phyloP scores from a whole-genome alignment of 2,888 invertebrate genomes.

The Drosophila phalerata region DNA sequence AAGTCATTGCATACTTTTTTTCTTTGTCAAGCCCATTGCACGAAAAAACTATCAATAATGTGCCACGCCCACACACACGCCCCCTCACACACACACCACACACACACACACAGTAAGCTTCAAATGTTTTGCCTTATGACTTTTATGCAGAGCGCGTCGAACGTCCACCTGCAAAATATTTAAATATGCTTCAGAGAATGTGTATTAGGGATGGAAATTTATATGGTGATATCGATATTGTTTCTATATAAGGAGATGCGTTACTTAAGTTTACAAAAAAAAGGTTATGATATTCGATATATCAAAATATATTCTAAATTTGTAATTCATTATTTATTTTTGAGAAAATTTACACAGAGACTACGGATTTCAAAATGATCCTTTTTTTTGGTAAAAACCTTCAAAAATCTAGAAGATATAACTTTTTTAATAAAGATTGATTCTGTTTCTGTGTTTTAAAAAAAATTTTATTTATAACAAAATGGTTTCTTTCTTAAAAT shows the following conservation, averaged over 20 bases:
- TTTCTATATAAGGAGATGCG: not conserved
- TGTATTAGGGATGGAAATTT: not conserved
- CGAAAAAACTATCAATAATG: conserved; percentile 76
- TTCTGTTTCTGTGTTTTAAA: too few relatives aligned
- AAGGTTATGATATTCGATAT: too few relatives aligned
- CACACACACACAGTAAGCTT: conserved; percentile 36
- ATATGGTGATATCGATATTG: not conserved
- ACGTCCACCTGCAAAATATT: conserved; percentile 73
- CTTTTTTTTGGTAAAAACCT: too few relatives aligned
- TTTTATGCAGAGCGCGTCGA: conserved; percentile 67
- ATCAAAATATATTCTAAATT: too few relatives aligned
- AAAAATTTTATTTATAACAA: too few relatives aligned
- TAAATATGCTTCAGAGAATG: conserved; percentile 73
- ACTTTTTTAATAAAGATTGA: too few relatives aligned
- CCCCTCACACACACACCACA: conserved; percentile 15
- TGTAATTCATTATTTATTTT: too few relatives aligned
- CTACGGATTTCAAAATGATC: too few relatives aligned
- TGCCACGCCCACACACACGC: conserved; percentile 51
- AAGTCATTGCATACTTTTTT: conserved; percentile 60
- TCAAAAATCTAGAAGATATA: too few relatives aligned
- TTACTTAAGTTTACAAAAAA: not conserved
- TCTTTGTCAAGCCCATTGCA: conserved; percentile 63
- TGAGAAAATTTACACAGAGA: too few relatives aligned
- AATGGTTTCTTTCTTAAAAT: too few relatives aligned
- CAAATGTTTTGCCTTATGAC: conserved; percentile 79